These are phyloP conservation scores for Phrynocephalus guinanensis DNA, from an alignment of 2,797 vertebrate genomes.

Conservation along the genomic window DNA sequence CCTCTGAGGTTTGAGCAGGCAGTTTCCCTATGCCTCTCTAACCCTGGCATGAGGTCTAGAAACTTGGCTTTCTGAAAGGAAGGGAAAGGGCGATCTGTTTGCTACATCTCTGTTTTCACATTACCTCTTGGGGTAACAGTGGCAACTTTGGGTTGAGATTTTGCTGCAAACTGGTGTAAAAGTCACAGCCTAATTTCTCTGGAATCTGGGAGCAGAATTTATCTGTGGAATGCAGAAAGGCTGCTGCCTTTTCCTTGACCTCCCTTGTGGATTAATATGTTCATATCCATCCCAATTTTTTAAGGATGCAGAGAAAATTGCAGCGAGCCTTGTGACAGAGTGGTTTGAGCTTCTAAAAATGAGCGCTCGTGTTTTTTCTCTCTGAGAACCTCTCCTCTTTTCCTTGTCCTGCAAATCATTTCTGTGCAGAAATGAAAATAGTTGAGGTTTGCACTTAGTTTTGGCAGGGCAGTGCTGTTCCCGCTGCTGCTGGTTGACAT, in stretches of 20 bases:
- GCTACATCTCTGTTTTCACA: not conserved
- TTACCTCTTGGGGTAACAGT: not conserved
- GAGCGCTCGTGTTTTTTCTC: not conserved
- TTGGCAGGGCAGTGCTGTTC: conserved; percentile 31
- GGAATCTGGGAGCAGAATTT: not conserved
- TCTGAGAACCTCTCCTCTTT: not conserved
- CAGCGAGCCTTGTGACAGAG: conserved; percentile 1
- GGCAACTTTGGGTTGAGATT: not conserved
- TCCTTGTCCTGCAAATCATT: conserved; percentile 1
- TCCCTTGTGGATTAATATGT: not conserved
- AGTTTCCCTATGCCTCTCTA: not conserved
- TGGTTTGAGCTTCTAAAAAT: not conserved
- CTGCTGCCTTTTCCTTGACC: not conserved
- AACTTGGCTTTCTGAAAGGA: not conserved
- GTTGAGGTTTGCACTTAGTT: conserved; percentile 16
- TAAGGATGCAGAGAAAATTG: not conserved
- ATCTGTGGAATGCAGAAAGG: conserved; percentile 13
- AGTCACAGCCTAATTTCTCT: not conserved
- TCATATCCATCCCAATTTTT: not conserved
- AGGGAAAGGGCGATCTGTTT: not conserved
- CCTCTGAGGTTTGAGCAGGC: not conserved
- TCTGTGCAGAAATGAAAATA: not conserved
- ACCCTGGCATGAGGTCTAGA: not conserved
- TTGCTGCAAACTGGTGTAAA: not conserved
- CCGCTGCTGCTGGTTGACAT: conserved; percentile 37